Evolutionary conservation across 2,888 invertebrate species (phyloP).

Genomic region (Himalopsyche kuldschensis): DNA sequence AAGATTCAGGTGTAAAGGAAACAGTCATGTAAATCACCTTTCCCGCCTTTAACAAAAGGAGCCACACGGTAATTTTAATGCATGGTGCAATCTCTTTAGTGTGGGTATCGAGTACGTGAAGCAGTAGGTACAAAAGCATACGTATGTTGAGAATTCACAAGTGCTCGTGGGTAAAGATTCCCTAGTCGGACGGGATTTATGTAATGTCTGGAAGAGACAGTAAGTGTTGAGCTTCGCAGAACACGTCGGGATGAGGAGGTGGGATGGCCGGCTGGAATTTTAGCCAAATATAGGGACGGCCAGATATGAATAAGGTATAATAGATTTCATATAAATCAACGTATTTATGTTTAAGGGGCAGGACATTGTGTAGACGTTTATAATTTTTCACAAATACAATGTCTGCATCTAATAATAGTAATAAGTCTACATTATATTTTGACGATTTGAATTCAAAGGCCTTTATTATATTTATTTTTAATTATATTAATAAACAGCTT

Average conservation of each 20-base stretch:
- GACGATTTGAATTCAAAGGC: too few species aligned
- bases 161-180: conserved; percentile 15
- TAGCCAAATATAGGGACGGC: not conserved
- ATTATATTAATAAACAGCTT: too few species aligned
- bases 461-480: too few species aligned
- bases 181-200: conserved; percentile 31
- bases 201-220: conserved; percentile 36
- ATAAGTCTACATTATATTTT: too few species aligned
- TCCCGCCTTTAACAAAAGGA: not conserved
- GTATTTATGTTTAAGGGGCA: too few species aligned
- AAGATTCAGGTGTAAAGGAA: too few species aligned
- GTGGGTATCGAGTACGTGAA: not conserved
- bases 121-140: not conserved
- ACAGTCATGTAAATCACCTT: not conserved
- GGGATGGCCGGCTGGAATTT: not conserved
- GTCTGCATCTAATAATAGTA: too few species aligned
- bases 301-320: not conserved
- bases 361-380: too few species aligned
- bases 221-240: conserved; percentile 24
- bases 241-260: not conserved
- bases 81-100: not conserved
- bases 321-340: too few species aligned
- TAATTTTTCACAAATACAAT: too few species aligned
- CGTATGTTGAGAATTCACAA: not conserved
- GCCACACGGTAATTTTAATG: not conserved